phyloP scores from a whole-genome alignment of 2,113 vertebrate species.

The Cololabis saira region DNA sequence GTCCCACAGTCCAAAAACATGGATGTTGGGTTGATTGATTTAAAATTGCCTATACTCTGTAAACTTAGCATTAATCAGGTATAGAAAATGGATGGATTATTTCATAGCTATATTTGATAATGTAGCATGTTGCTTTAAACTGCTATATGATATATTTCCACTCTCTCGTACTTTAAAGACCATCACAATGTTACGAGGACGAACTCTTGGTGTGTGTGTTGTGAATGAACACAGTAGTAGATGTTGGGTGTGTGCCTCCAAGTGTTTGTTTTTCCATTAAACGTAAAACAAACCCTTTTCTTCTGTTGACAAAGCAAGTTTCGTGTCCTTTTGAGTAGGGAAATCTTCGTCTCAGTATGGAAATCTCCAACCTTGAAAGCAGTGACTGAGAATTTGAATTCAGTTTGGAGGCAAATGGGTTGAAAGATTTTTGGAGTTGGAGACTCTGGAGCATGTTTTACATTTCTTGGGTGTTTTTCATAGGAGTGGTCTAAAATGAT shows the following conservation, averaged over 20 bases:
- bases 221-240: not conserved
- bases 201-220: not conserved
- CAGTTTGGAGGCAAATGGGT: conserved; percentile 41
- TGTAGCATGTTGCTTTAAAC: too few relatives aligned
- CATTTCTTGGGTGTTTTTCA: not conserved
- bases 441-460: not conserved
- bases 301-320: not conserved
- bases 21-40: too few relatives aligned
- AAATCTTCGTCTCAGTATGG: conserved; percentile 47
- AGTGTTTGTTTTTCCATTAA: conserved; percentile 31
- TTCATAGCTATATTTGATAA: too few relatives aligned
- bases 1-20: too few relatives aligned
- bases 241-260: not conserved
- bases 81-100: too few relatives aligned
- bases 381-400: conserved; percentile 40
- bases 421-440: not conserved
- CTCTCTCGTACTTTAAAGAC: not conserved
- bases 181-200: not conserved
- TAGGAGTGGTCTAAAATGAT: rapidly evolving
- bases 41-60: too few relatives aligned
- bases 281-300: not conserved
- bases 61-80: too few relatives aligned
- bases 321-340: conserved; percentile 41
- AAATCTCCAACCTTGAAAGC: conserved; percentile 22
- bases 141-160: too few relatives aligned